These are phyloP conservation scores for Dryobates pubescens DNA, from an alignment of 2,797 vertebrate species.

Conservation along the genomic window DNA sequence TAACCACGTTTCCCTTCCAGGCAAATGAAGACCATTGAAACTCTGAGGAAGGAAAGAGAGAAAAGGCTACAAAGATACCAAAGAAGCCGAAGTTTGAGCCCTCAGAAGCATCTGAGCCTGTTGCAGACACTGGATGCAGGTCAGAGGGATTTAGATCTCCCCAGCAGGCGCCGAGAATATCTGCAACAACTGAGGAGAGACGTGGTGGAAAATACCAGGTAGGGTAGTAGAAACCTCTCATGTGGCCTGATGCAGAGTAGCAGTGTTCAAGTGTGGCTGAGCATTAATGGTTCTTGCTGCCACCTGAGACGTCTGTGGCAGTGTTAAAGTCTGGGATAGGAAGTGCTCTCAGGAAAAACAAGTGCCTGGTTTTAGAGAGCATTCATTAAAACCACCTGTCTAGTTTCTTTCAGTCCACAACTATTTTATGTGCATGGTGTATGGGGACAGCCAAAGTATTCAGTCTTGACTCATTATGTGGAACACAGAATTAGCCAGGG, in stretches of 20 bases:
- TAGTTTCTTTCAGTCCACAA: neutral
- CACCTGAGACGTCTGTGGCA: neutral
- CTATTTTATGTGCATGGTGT: neutral
- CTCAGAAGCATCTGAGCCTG: conserved; percentile 80
- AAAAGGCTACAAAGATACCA: conserved; percentile 82
- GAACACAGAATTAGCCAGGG: neutral
- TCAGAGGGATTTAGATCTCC: conserved; percentile 69
- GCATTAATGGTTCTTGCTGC: neutral
- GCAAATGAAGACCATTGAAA: conserved; percentile 86
- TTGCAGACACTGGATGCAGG: conserved; percentile 43
- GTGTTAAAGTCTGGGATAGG: neutral
- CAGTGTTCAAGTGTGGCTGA: neutral
- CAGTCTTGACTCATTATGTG: neutral
- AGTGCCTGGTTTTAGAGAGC: neutral
- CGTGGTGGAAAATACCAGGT: conserved; percentile 87
- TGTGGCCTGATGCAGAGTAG: neutral
- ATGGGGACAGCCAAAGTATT: neutral
- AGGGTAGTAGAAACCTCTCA: neutral
- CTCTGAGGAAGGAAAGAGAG: conserved; percentile 83
- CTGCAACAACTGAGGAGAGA: conserved; percentile 87
- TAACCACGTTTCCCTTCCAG: conserved; percentile 55
- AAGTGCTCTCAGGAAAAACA: neutral
- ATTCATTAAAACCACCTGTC: neutral
- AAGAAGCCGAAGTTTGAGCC: conserved; percentile 88
- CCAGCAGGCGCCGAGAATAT: conserved; percentile 81